A percentile compares a stretch with the other conserved stretches of the same genome.
Evolutionary conservation across 2,888 invertebrate species (phyloP).

Genomic region (Hypena proboscidalis): DNA sequence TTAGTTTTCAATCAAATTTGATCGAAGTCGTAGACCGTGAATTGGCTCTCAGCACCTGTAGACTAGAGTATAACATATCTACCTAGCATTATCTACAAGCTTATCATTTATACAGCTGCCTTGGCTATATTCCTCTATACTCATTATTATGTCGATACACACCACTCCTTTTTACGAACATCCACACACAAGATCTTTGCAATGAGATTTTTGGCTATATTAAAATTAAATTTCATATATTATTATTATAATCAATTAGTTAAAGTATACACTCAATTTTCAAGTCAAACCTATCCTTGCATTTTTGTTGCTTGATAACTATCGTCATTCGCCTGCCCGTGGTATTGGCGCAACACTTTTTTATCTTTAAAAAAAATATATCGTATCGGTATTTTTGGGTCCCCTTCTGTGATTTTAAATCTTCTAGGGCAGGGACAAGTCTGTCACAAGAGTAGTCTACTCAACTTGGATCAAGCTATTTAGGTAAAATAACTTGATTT

Average conservation of each 20-base stretch:
- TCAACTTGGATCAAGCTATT: too few species aligned
- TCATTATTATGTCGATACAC: slow-evolving; percentile 33
- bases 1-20: slow-evolving; percentile 23
- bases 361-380: too few species aligned
- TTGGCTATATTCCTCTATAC: slow-evolving; percentile 44
- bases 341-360: too few species aligned
- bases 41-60: slow-evolving; percentile 70
- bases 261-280: background rate
- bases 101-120: slow-evolving; percentile 65
- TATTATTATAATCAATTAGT: background rate
- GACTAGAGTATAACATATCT: slow-evolving; percentile 74
- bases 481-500: too few species aligned
- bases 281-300: too few species aligned
- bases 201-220: slow-evolving; percentile 7
- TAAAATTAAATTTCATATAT: slow-evolving; percentile 2
- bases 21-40: slow-evolving; percentile 50
- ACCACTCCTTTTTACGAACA: slow-evolving; percentile 28
- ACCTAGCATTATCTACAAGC: slow-evolving; percentile 73
- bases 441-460: too few species aligned
- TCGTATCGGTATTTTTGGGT: too few species aligned
- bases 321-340: too few species aligned
- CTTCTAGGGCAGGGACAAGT: too few species aligned
- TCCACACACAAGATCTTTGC: slow-evolving; percentile 14
- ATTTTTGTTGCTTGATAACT: too few species aligned
- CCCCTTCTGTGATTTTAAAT: too few species aligned